These are phyloP conservation scores for Amyelois transitella DNA, from an alignment of 1,140 invertebrate genomes.

Conservation along the genomic window DNA sequence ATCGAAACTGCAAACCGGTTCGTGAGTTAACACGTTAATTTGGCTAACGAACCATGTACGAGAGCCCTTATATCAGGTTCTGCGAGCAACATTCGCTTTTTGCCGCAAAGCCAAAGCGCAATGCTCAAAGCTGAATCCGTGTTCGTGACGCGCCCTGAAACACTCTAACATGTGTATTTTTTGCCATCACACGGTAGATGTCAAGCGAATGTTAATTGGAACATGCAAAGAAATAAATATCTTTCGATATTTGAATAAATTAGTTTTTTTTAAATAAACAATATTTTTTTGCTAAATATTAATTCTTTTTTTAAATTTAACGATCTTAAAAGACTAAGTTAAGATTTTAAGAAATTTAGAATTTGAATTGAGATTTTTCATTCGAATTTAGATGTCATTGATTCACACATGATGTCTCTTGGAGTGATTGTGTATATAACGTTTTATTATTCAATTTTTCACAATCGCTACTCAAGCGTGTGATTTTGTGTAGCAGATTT, in stretches of 20 bases:
- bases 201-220: not conserved
- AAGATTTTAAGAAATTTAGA: too few species aligned
- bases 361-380: too few species aligned
- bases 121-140: constrained; percentile 17
- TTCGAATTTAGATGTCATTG: not conserved
- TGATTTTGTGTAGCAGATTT: not conserved
- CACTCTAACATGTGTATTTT: not conserved
- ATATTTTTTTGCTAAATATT: too few species aligned
- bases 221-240: not conserved
- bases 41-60: constrained; percentile 51
- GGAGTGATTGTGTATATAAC: constrained; percentile 19
- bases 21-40: constrained; percentile 49
- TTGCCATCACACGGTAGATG: not conserved
- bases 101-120: constrained; percentile 21
- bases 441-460: constrained; percentile 38
- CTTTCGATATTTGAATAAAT: too few species aligned
- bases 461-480: constrained; percentile 17
- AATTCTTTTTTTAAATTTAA: too few species aligned
- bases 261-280: too few species aligned
- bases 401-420: constrained; percentile 7
- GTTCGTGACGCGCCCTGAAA: constrained; percentile 8
- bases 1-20: not conserved
- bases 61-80: constrained; percentile 41
- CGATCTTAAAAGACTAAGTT: too few species aligned
- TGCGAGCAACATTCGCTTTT: constrained; percentile 41